Percentiles rank a stretch among this genome's conserved stretches.
phyloP scores from a whole-genome alignment of 2,113 vertebrate genomes.

The Chiloscyllium plagiosum region DNA sequence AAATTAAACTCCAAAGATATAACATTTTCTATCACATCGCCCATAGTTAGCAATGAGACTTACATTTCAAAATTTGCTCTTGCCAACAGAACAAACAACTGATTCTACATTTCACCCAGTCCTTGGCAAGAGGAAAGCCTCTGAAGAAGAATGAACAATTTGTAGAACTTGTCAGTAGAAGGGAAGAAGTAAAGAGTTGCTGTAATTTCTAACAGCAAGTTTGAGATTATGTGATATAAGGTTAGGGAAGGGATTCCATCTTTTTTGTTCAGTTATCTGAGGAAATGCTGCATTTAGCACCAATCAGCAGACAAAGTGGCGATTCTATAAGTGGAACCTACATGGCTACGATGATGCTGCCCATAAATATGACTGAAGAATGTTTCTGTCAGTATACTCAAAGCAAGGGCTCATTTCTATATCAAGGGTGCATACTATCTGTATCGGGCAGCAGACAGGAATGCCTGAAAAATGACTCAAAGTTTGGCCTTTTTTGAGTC shows the following conservation, averaged over 20 bases:
- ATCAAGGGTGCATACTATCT: not conserved
- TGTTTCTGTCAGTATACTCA: not conserved
- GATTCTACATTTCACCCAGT: not conserved
- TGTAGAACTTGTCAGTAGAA: not conserved
- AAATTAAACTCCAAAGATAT: too few relatives aligned
- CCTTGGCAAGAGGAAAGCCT: not conserved
- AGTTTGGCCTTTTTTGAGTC: not conserved
- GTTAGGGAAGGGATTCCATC: too few relatives aligned
- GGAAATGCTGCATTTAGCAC: too few relatives aligned
- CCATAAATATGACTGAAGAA: too few relatives aligned
- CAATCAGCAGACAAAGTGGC: too few relatives aligned
- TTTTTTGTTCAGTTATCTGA: too few relatives aligned
- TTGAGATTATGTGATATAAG: too few relatives aligned
- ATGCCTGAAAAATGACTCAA: not conserved
- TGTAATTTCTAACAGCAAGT: too few relatives aligned
- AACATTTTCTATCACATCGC: too few relatives aligned
- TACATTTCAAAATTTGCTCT: not conserved
- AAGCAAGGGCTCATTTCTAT: not conserved
- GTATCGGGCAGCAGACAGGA: not conserved
- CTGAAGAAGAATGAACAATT: not conserved
- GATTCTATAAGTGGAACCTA: too few relatives aligned
- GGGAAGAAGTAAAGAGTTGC: not conserved
- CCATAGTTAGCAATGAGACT: not conserved
- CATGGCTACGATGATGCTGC: too few relatives aligned
- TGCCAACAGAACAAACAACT: not conserved